These are phyloP conservation scores for Eriocheir sinensis DNA, from an alignment of 1,140 invertebrate genomes.

Conservation along the genomic window DNA sequence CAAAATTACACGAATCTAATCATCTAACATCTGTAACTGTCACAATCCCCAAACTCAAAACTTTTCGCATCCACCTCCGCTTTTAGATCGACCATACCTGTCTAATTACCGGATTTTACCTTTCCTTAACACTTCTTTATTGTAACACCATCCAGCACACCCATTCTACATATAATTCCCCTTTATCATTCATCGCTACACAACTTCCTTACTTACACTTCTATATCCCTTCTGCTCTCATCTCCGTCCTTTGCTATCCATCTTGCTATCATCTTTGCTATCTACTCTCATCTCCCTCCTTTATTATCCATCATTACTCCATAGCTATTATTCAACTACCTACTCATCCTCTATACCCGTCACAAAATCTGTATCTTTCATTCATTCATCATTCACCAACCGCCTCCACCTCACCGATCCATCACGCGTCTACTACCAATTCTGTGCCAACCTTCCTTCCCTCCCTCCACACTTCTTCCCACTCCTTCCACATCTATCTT, in stretches of 20 bases:
- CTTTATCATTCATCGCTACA: not conserved
- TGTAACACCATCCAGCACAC: too few species aligned
- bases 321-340: slow-evolving; percentile 24
- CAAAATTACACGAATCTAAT: too few species aligned
- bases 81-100: too few species aligned
- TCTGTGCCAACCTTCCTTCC: not conserved
- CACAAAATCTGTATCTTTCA: not conserved
- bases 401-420: too few species aligned
- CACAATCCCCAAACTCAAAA: too few species aligned
- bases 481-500: not conserved
- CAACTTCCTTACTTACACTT: not conserved
- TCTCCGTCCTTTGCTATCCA: not conserved
- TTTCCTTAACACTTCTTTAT: too few species aligned
- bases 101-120: too few species aligned
- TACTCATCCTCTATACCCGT: not conserved
- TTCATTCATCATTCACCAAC: not conserved
- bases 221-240: not conserved
- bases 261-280: not conserved
- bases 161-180: not conserved
- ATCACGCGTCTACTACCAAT: too few species aligned
- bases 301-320: not conserved
- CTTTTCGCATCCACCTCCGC: too few species aligned
- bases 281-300: not conserved
- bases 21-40: too few species aligned
- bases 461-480: not conserved